Conservation (phyloP, 2,113 vertebrate species). For the Lasiurus cinereus region DNA sequence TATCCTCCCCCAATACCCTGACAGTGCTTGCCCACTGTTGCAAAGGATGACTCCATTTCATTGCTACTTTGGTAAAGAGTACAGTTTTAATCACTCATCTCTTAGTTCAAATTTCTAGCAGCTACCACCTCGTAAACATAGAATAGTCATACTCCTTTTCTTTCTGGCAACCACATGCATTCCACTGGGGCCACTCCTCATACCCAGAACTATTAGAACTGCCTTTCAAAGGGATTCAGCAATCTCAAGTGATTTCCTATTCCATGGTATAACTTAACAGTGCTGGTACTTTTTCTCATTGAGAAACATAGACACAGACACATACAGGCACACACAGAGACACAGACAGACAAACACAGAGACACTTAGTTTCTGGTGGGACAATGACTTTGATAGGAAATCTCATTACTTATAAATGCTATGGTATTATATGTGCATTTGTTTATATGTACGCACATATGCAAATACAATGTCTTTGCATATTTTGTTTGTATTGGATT, state of each 20-base stretch:
- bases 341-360: not conserved
- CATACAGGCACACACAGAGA: not conserved
- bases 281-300: not conserved
- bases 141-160: not conserved
- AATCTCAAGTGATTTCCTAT: not conserved
- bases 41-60: not conserved
- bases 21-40: not conserved
- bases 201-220: not conserved
- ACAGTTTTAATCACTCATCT: not conserved
- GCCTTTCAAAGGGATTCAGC: not conserved
- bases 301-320: not conserved
- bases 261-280: not conserved
- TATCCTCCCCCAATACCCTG: not conserved
- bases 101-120: slow-evolving; percentile 8
- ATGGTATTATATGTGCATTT: not conserved
- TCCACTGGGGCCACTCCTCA: not conserved
- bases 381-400: not conserved
- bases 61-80: not conserved
- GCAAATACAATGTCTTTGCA: not conserved
- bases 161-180: not conserved
- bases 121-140: not conserved
- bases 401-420: not conserved
- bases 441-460: not conserved
- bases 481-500: not conserved
- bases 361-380: not conserved